Base-by-base conservation (phyloP, 1,140 invertebrate species). In the Zaprionus kolodkinae region DNA sequence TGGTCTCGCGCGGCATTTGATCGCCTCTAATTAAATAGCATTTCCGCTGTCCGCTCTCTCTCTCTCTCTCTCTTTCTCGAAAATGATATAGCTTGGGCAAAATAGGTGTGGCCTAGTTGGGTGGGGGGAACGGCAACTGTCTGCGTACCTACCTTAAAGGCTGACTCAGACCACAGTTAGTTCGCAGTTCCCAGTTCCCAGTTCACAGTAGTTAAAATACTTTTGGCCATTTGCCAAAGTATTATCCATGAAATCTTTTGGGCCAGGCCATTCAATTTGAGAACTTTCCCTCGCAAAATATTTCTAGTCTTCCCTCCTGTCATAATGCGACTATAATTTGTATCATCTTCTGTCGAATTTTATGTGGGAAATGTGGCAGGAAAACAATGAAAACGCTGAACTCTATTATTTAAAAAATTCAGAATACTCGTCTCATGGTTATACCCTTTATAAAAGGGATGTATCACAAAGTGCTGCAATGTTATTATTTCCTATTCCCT, bases 21-120 rank as follows among this genome's bases (percentile, higher is more conserved):
- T 89, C 80, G 85, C 81, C 85, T 90, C 78, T 89, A 89, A 89
- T 89, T 89, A 89, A 89, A 89, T 90, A 89, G 76, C 81, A 86
- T 90, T 89, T 89, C 85, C 85, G 85, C 86, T 87, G 27, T 64
- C 62, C 21, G 21, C 21, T 21, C 21, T 21, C 21, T 1, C 2
- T 21, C 21, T 21, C 21, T 21, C 21, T 21, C 21, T 21, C 21
- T n/a, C 45, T 74, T 72, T 85, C 76, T 85, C 56, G 75, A 79
- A 81, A 90, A 89, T 89, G 59, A 89, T 88, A 90, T 62, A 55
- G 60, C 65, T 54, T 10, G 45, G 45, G 40, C 55, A 9, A 65
- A 76, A 76, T 63, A 79, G 69, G 74, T 76, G 74, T 72, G 74
- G 74, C 74, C 69, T 72, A 76, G 73, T 61, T 76, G 73, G 60